Conservation (phyloP, 2,888 invertebrate genomes). For the Mamestra brassicae region DNA sequence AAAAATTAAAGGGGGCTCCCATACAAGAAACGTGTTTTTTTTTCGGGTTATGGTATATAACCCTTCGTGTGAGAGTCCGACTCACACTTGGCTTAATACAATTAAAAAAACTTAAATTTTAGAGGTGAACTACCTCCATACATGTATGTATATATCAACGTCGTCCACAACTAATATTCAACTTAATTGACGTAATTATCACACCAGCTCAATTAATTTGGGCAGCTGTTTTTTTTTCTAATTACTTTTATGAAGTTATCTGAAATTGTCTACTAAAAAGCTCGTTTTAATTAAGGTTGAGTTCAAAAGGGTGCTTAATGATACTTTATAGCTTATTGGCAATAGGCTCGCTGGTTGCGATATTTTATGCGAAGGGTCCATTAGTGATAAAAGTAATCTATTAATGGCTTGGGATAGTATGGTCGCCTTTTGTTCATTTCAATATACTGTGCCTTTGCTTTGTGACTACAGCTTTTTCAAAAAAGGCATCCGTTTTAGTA, state of each 20-base stretch:
- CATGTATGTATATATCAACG: conserved; percentile 14
- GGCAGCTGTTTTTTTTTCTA: conserved; percentile 33
- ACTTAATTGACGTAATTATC: conserved; percentile 55
- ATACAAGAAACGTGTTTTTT: no score
- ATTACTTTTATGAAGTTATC: conserved; percentile 23
- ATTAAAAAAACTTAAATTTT: conserved; percentile 42
- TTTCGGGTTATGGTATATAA: no score
- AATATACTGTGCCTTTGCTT: neutral
- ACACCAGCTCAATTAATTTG: conserved; percentile 34
- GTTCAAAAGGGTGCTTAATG: conserved; percentile 1
- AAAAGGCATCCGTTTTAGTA: neutral
- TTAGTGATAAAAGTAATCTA: conserved; percentile 20
- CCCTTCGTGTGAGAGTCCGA: no score
- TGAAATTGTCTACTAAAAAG: conserved; percentile 9
- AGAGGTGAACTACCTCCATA: conserved; percentile 1
- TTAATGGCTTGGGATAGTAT: neutral
- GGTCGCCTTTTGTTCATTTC: neutral
- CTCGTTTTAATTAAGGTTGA: conserved; percentile 15
- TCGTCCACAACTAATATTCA: conserved; percentile 35
- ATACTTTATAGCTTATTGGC: conserved; percentile 21
- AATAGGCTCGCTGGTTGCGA: conserved; percentile 1
- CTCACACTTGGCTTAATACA: neutral
- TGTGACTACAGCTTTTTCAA: neutral
- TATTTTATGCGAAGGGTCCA: neutral
- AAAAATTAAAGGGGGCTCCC: no score